A percentile compares a stretch with the other conserved stretches of the same genome.
phyloP scores from a whole-genome alignment of 2,888 invertebrate genomes.

The Choreutis nemorana region DNA sequence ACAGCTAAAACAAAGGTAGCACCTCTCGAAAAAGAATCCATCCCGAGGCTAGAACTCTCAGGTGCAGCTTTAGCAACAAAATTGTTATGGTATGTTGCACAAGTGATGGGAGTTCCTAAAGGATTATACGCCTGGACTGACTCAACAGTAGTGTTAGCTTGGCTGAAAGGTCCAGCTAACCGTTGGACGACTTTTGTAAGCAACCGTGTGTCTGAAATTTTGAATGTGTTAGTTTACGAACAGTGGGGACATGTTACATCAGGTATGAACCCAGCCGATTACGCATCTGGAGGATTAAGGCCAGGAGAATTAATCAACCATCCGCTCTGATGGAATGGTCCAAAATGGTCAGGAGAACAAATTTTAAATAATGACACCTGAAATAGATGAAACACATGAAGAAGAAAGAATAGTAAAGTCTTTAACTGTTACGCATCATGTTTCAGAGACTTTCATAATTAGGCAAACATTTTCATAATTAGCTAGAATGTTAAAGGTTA shows the following conservation, averaged over 20 bases:
- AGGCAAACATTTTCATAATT: neutral
- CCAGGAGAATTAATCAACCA: neutral
- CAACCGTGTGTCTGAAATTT: constrained; percentile 8
- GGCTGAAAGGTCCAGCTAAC: neutral
- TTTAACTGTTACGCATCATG: neutral
- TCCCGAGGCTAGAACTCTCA: neutral
- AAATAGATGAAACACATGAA: neutral
- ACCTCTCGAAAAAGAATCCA: constrained; percentile 1
- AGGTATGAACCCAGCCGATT: neutral
- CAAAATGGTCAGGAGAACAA: neutral
- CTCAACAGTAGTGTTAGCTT: neutral
- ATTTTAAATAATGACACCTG: neutral
- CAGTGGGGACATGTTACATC: too few relatives aligned
- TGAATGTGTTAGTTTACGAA: neutral
- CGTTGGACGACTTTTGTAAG: neutral
- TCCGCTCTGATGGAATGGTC: neutral
- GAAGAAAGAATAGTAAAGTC: neutral
- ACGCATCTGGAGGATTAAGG: neutral
- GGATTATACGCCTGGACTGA: neutral
- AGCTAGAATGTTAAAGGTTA: neutral
- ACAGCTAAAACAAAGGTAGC: constrained; percentile 1
- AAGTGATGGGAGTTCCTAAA: neutral
- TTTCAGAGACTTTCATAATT: neutral
- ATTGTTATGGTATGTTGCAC: neutral
- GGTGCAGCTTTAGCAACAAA: neutral